Percentiles rank a stretch among this genome's conserved stretches.
Evolutionary conservation across 2,888 invertebrate species (phyloP).

Genomic region (Rhagonycha lutea): DNA sequence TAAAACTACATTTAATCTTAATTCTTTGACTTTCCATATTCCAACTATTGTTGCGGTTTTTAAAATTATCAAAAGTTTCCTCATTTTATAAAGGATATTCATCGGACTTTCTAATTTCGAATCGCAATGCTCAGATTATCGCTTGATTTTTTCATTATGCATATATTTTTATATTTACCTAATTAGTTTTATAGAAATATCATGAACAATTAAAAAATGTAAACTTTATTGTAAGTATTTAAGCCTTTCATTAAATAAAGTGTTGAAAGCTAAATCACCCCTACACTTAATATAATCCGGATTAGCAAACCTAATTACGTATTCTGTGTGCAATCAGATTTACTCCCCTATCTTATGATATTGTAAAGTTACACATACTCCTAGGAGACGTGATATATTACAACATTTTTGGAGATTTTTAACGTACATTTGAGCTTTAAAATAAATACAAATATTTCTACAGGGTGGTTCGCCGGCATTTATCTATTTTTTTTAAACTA

Average conservation of each 20-base stretch:
- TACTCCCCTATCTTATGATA: conserved; percentile 15
- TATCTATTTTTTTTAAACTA: neutral
- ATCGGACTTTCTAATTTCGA: no score
- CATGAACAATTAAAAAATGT: neutral
- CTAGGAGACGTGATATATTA: neutral
- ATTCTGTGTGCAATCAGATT: conserved; percentile 40
- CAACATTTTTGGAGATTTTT: neutral
- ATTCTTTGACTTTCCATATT: no score
- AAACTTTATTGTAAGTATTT: neutral
- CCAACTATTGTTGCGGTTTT: no score
- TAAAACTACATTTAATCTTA: no score
- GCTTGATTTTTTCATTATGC: no score
- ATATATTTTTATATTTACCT: no score
- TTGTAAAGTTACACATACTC: conserved; percentile 10
- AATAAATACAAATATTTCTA: neutral
- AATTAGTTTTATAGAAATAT: neutral
- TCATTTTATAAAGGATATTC: no score
- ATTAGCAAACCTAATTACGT: conserved; percentile 48
- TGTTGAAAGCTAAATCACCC: neutral
- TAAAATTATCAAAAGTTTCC: no score
- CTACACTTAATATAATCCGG: conserved; percentile 43
- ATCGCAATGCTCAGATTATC: no score
- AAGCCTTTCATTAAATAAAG: neutral
- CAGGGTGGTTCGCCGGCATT: neutral
- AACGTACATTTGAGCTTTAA: neutral